Evolutionary conservation across 2,888 invertebrate species (phyloP), one percentile per base, ranked within the genome.

Genomic region (Balanococcus diminutus): DNA sequence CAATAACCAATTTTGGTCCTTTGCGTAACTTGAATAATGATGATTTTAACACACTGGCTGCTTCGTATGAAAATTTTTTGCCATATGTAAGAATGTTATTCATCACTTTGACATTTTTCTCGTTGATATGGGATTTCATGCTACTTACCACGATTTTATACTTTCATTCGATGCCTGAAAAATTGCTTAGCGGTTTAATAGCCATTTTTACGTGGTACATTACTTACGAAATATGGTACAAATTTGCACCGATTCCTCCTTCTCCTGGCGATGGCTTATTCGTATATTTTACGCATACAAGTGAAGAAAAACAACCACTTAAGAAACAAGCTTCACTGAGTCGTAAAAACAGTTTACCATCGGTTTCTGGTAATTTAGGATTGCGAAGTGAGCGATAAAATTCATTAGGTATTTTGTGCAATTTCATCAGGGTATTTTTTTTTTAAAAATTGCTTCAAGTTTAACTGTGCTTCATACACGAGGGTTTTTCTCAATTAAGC

Each of bases 121-220:
- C 95, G 89, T 88, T 98, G 32, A 90, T 98, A n/a, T 98, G 98
- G 97, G 98, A 99, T 91, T 92, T 97, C 3, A 98, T 98, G 97
- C 91, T 99, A 81, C 92, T 97, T 3, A 94, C 95, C 51, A 98
- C 99, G 0, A 94, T 97, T 90, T 89, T 99, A 8, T 99, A 98
- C 90, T 98, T 98, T 90, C 99, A 99, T 90, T 95, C 95, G 82
- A 96, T 98, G 95, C 93, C 97, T 32, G 98, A 99, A 90, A 99
- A 99, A 90, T 94, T 99, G 87, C 90, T 96, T 0, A 97, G 96
- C 88, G 96, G 96, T 28, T 91, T 94, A n/a, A 91, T 96, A 88
- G 98, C 97, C 11, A 94, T 97, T 88, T 89, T 94, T 5, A 95
- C 95, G 42, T 98, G 98, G 98, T 97, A 95, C 91, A 90, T 96